Conservation (phyloP, 2,797 vertebrate species). For the Trachops cirrhosus region DNA sequence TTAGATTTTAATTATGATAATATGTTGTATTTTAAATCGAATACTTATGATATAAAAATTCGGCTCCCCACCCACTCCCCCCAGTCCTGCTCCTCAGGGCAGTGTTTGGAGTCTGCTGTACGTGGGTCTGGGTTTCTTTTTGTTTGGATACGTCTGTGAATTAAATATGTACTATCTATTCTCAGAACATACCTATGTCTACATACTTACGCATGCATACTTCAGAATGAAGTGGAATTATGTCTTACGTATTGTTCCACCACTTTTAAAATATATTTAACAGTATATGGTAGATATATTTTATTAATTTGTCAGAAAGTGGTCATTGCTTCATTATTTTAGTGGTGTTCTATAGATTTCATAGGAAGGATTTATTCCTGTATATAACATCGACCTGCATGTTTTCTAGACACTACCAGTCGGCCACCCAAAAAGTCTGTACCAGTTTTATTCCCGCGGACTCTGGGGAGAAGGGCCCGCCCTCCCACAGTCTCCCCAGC, state of each 20-base stretch:
- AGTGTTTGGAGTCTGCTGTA: background rate
- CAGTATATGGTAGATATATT: background rate
- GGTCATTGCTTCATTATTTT: background rate
- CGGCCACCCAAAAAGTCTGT: background rate
- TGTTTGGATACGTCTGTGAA: background rate
- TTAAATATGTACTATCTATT: background rate
- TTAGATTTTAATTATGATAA: background rate
- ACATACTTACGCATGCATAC: background rate
- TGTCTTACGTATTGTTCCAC: background rate
- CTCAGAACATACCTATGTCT: background rate
- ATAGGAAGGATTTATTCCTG: background rate
- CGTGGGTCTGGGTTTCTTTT: background rate
- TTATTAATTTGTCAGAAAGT: background rate
- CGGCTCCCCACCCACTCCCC: background rate
- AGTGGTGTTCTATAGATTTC: background rate
- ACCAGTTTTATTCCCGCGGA: background rate
- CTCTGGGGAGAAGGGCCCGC: background rate
- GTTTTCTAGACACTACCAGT: background rate
- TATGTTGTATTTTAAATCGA: background rate
- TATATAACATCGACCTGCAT: background rate
- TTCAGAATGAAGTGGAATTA: background rate
- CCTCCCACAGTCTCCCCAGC: no score
- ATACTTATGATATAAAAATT: no score
- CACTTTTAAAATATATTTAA: background rate
- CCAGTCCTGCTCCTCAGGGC: no score